These are phyloP conservation scores for Oreonectes daqikongensis DNA, from an alignment of 2,797 vertebrate genomes.

Conservation along the genomic window DNA sequence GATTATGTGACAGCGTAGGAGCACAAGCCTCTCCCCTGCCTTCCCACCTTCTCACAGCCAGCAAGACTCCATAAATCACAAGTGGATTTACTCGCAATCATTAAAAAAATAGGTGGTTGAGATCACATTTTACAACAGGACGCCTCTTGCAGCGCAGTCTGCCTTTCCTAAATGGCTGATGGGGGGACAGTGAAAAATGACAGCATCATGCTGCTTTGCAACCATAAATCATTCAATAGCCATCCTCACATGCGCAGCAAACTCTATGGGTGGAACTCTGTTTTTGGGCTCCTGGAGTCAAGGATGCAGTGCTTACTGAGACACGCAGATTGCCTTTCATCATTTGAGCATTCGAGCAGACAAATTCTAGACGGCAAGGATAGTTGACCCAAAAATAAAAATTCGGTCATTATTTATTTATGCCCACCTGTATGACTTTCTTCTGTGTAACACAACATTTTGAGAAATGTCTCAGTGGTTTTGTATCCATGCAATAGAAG, in stretches of 20 bases:
- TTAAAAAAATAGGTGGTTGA: conserved; percentile 69
- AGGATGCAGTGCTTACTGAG: not conserved
- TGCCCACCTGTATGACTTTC: no score
- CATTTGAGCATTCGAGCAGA: not conserved
- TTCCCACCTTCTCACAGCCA: conserved; percentile 39
- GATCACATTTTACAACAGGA: conserved; percentile 68
- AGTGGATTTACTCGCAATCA: conserved; percentile 68
- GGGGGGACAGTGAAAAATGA: conserved; percentile 70
- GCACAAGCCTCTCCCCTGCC: not conserved
- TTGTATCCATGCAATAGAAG: no score
- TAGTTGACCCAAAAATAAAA: no score
- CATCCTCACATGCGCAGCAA: conserved; percentile 62
- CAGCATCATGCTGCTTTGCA: conserved; percentile 57
- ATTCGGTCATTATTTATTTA: no score
- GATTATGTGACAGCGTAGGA: not conserved
- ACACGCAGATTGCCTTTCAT: not conserved
- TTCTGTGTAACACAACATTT: no score
- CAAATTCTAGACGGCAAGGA: not conserved
- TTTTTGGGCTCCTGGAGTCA: conserved; percentile 4
- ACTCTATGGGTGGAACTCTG: not conserved
- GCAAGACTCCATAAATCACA: conserved; percentile 62
- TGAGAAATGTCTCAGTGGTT: no score
- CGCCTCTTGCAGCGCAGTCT: conserved; percentile 54
- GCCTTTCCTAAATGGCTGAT: conserved; percentile 51
- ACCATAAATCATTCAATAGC: conserved; percentile 71